Conservation (phyloP, 1,140 invertebrate genomes). For the Aphis craccivora region DNA sequence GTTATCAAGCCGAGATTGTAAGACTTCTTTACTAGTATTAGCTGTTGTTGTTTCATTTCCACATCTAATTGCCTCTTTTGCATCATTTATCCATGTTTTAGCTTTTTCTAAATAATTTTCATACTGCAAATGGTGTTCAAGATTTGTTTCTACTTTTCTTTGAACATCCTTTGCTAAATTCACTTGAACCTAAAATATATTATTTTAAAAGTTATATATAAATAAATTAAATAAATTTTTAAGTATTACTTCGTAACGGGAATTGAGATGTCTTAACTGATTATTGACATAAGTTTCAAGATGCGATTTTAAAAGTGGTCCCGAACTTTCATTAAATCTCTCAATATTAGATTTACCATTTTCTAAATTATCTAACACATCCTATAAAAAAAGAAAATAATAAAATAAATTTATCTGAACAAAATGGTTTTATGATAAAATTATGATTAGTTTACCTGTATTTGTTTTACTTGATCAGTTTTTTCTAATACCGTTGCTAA, state of each 20-base stretch:
- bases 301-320: conserved; percentile 80
- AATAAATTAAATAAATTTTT: background rate
- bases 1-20: conserved; percentile 81
- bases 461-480: conserved; percentile 81
- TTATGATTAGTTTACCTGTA: conserved; percentile 65
- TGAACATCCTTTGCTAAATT: conserved; percentile 92
- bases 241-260: conserved; percentile 76
- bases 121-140: conserved; percentile 86
- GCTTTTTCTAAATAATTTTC: conserved; percentile 80
- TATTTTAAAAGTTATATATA: background rate
- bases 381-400: conserved; percentile 63
- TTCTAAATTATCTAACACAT: conserved; percentile 77
- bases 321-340: conserved; percentile 80
- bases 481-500: conserved; percentile 85
- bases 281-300: conserved; percentile 90
- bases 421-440: background rate
- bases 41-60: conserved; percentile 82
- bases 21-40: conserved; percentile 78
- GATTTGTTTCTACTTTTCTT: conserved; percentile 90
- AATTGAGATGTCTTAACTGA: conserved; percentile 88
- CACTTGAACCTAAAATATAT: conserved; percentile 71
- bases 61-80: conserved; percentile 81
- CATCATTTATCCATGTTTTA: conserved; percentile 87
- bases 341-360: conserved; percentile 86
- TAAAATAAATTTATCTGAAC: background rate